Evolutionary conservation across 1,140 invertebrate genomes (phyloP).

Genomic region (Sinonovacula constricta): DNA sequence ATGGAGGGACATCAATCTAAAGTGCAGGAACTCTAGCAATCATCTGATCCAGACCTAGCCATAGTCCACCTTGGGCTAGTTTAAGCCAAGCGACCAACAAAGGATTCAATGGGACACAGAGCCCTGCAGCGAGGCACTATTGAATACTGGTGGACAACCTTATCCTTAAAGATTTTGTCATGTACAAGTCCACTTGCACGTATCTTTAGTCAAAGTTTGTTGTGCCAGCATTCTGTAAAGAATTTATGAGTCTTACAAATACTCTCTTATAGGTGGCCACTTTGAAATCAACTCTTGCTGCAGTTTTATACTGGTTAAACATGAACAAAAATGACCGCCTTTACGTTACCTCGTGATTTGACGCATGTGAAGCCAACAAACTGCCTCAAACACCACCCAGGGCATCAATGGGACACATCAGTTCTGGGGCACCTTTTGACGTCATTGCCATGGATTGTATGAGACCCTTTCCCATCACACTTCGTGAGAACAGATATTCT

Average conservation of each 20-base stretch:
- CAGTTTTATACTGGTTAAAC: slow-evolving; percentile 4
- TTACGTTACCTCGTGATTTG: too few species aligned
- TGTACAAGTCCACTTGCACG: not conserved
- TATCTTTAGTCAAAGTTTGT: not conserved
- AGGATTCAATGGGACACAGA: too few species aligned
- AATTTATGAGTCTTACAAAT: not conserved
- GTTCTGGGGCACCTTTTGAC: slow-evolving; percentile 71
- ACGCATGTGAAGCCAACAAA: too few species aligned
- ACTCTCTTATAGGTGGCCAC: slow-evolving; percentile 10
- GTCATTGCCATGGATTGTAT: not conserved
- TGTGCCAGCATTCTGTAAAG: not conserved
- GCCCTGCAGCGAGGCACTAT: too few species aligned
- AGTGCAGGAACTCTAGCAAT: too few species aligned
- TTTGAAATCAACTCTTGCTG: not conserved
- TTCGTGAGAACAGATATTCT: slow-evolving; percentile 18
- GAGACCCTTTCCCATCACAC: slow-evolving; percentile 8
- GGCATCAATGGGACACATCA: slow-evolving; percentile 71
- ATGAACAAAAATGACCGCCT: slow-evolving; percentile 53
- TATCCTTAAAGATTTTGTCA: not conserved
- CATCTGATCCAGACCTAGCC: too few species aligned
- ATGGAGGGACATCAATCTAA: not conserved
- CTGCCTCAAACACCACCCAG: slow-evolving; percentile 75
- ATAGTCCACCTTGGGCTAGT: too few species aligned
- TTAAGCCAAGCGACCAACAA: too few species aligned
- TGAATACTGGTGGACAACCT: not conserved